Evolutionary conservation across 2,888 invertebrate species (phyloP), one percentile per base, ranked within the genome.

Genomic region (Coelogynopora nodosa): DNA sequence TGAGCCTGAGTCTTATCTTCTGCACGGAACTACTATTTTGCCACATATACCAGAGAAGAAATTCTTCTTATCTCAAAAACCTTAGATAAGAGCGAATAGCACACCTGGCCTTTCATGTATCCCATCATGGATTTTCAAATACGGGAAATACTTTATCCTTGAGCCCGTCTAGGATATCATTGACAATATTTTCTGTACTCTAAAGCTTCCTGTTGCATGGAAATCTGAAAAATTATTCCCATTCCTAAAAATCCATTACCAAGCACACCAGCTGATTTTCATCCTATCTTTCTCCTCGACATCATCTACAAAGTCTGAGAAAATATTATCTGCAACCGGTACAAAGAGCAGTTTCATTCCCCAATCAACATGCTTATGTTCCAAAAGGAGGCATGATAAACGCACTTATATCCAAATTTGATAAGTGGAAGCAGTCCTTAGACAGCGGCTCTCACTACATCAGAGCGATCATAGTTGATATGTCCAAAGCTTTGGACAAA

Each of bases 371-470:
- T 49, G 49, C 49, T 49, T 49, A 49, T 49, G 49, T 49, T 49
- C 49, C 49, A 49, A 49, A 49, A 49, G 49, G 49, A 49, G 49
- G 49, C 49, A 49, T 18, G 49, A 49, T 18, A 49, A 49, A 49
- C 18, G 49, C 74, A 74, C 74, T 74, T n/a, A 74, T 74, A 74
- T 74, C 74, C 74, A 74, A n/a, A 5, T 23, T 74, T 74, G 74
- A 74, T 26, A 74, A 74, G 23, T 74, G 74, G 74, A 74, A 10
- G 27, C 74, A 13, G 74, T 74, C 74, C 74, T 74, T 74, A 13
- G 74, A 74, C 74, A 74, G 74, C 74, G 74, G 74, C 74, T 74
- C 74, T n/a, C 74, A 2, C 27, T 74, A 74, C 27, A 74, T 74
- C 74, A 74, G 74, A 74, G 74, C 74, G 27, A 74, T 74, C 5